A percentile compares a stretch with the other conserved stretches of the same genome.
Evolutionary conservation across 2,797 vertebrate genomes (phyloP).

Genomic region (Lophius americanus): DNA sequence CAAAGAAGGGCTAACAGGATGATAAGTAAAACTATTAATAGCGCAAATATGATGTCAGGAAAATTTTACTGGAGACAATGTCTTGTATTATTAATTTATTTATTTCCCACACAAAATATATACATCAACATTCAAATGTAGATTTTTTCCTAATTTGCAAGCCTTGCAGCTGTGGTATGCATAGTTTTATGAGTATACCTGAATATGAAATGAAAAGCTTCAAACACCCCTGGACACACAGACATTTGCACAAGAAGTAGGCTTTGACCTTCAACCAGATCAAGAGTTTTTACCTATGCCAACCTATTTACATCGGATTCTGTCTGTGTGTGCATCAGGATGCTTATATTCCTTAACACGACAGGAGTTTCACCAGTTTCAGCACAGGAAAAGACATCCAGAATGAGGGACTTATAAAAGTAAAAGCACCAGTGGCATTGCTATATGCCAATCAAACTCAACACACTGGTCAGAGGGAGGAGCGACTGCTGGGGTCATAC

Average conservation of each 20-base stretch:
- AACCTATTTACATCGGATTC: conserved; percentile 15
- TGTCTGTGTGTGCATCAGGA: neutral
- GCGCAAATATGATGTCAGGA: no score
- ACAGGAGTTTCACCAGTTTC: conserved; percentile 49
- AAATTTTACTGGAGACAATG: no score
- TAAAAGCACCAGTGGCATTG: conserved; percentile 41
- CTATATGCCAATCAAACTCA: conserved; percentile 57
- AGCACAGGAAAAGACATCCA: conserved; percentile 33
- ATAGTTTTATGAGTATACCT: no score
- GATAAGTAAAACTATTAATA: no score
- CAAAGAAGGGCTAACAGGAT: neutral
- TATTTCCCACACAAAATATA: conserved; percentile 11
- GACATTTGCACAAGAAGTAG: conserved; percentile 2
- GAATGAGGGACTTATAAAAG: conserved; percentile 43
- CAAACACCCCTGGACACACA: neutral
- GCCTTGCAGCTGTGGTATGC: neutral
- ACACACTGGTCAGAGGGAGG: conserved; percentile 50
- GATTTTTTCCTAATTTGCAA: neutral
- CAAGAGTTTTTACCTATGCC: conserved; percentile 24
- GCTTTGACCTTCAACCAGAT: conserved; percentile 31
- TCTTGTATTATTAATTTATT: conserved; percentile 1
- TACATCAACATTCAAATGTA: conserved; percentile 5
- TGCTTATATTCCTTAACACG: conserved; percentile 28
- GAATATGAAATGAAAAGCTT: conserved; percentile 3
- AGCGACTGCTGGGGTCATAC: conserved; percentile 59